phyloP scores from a whole-genome alignment of 2,888 invertebrate genomes.

The Oasisia sp. region DNA sequence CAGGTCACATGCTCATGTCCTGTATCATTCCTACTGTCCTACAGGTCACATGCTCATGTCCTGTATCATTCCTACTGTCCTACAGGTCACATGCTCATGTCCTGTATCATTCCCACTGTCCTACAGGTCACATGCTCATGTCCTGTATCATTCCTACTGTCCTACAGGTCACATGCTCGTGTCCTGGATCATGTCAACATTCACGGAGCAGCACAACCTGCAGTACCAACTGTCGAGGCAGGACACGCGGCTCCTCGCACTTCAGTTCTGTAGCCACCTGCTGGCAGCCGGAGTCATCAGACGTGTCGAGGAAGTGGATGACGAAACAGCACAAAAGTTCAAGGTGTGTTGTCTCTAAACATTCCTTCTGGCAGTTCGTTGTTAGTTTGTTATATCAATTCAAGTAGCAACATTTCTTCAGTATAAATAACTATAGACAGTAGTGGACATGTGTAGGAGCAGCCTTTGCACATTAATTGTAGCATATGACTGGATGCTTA shows the following conservation, averaged over 20 bases:
- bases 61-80: not conserved
- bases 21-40: not conserved
- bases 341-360: not conserved
- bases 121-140: not conserved
- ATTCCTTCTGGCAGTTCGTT: not conserved
- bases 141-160: slow-evolving; percentile 50
- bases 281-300: slow-evolving; percentile 84
- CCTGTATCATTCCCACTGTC: not conserved
- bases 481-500: too few species aligned
- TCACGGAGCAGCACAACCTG: slow-evolving; percentile 77
- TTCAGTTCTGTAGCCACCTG: slow-evolving; percentile 88
- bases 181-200: slow-evolving; percentile 86
- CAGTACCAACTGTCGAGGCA: slow-evolving; percentile 74
- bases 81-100: not conserved
- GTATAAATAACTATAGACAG: not conserved
- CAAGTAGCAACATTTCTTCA: not conserved
- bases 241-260: slow-evolving; percentile 76
- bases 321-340: not conserved
- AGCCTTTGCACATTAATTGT: too few species aligned
- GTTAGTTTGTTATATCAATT: too few species aligned
- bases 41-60: not conserved
- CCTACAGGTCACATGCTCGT: slow-evolving; percentile 88
- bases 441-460: too few species aligned
- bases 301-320: slow-evolving; percentile 34
- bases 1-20: too few species aligned